Evolutionary conservation across 2,888 invertebrate genomes (phyloP).

Genomic region (Drosophila parthenogenetica): DNA sequence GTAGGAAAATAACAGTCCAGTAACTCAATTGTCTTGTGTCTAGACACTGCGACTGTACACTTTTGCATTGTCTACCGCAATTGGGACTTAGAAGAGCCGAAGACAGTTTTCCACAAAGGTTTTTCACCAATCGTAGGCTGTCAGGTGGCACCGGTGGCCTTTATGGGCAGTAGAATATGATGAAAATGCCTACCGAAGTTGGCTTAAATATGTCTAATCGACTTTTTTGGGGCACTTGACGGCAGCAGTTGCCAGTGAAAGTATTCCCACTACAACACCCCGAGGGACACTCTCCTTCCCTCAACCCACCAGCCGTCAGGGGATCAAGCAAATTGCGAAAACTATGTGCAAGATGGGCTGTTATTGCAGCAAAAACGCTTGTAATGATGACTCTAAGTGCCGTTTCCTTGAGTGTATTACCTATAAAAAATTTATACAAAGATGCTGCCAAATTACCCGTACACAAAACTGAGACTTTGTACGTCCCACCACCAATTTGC

Average conservation of each 20-base stretch:
- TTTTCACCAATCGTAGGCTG: background rate
- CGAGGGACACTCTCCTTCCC: background rate
- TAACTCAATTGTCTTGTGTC: slow-evolving; percentile 54
- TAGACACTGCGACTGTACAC: slow-evolving; percentile 41
- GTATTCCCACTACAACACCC: slow-evolving; percentile 17
- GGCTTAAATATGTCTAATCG: slow-evolving; percentile 76
- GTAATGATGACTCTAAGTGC: slow-evolving; percentile 85
- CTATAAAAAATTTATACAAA: slow-evolving; percentile 84
- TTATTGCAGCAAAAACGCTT: slow-evolving; percentile 85
- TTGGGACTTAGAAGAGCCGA: slow-evolving; percentile 17
- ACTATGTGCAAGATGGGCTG: slow-evolving; percentile 85
- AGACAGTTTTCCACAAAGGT: slow-evolving; percentile 6
- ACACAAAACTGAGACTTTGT: slow-evolving; percentile 41
- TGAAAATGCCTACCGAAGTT: slow-evolving; percentile 61
- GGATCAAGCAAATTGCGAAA: slow-evolving; percentile 84
- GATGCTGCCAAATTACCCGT: slow-evolving; percentile 73
- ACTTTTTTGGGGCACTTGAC: slow-evolving; percentile 71
- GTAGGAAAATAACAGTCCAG: slow-evolving; percentile 34
- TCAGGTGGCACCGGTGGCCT: slow-evolving; percentile 64
- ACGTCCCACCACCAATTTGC: slow-evolving; percentile 48
- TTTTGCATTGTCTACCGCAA: slow-evolving; percentile 31
- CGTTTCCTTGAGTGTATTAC: slow-evolving; percentile 85
- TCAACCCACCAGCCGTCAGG: slow-evolving; percentile 50
- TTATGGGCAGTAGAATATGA: slow-evolving; percentile 66
- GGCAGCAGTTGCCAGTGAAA: slow-evolving; percentile 61